Conservation (phyloP, 2,797 vertebrate genomes). For the Pipistrellus pipistrellus region DNA sequence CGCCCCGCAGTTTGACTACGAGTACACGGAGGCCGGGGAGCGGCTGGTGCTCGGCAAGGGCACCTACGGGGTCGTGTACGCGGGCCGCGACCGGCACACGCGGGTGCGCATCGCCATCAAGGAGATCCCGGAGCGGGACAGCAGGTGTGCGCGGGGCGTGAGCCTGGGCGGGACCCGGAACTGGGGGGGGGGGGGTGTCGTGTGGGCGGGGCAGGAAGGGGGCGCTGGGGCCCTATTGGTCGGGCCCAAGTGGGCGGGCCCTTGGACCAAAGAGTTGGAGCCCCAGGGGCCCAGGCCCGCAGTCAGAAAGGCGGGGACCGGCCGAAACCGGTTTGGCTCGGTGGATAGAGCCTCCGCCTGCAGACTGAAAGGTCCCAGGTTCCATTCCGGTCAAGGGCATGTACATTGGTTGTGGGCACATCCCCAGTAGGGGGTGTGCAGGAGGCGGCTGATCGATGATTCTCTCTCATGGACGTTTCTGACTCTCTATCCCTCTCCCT, state of each 20-base stretch:
- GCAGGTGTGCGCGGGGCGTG: slow-evolving; percentile 87
- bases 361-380: no score
- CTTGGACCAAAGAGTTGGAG: neutral
- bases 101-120: slow-evolving; percentile 96
- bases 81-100: slow-evolving; percentile 93
- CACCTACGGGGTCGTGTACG: slow-evolving; percentile 95
- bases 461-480: no score
- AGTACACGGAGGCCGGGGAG: slow-evolving; percentile 91
- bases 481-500: no score
- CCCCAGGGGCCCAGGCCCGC: neutral
- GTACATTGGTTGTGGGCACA: no score
- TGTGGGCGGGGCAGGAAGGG: neutral
- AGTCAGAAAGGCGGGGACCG: neutral
- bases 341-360: no score
- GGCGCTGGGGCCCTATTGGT: neutral
- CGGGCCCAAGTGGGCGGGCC: no score
- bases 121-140: slow-evolving; percentile 95
- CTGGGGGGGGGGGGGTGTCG: accelerated
- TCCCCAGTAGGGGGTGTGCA: no score
- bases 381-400: no score
- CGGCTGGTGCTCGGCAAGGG: slow-evolving; percentile 94
- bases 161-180: neutral
- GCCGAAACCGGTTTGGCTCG: no score
- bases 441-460: no score
- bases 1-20: slow-evolving; percentile 91